phyloP scores from a whole-genome alignment of 2,797 vertebrate genomes.

The Betta splendens region DNA sequence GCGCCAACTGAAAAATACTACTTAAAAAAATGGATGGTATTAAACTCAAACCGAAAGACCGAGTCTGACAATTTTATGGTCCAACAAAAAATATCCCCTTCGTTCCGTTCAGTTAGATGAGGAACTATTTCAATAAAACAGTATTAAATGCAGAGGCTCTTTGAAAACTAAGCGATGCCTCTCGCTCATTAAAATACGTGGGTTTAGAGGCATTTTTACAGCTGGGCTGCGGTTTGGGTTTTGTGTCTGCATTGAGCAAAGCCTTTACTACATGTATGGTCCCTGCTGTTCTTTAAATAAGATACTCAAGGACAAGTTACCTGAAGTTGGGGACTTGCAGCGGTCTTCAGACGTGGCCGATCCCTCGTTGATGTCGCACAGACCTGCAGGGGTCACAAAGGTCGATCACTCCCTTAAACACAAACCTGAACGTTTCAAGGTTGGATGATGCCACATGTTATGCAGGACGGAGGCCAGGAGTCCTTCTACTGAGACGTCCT shows the following conservation, averaged over 20 bases:
- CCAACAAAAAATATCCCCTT: conserved; percentile 19
- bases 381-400: conserved; percentile 79
- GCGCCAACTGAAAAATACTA: conserved; percentile 17
- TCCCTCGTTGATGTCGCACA: conserved; percentile 96
- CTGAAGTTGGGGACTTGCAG: conserved; percentile 98
- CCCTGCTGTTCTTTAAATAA: background rate
- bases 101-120: conserved; percentile 38
- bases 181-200: conserved; percentile 6
- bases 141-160: conserved; percentile 11
- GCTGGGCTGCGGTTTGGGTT: conserved; percentile 11
- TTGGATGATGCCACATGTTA: background rate
- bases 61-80: conserved; percentile 23
- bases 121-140: conserved; percentile 39
- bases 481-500: background rate
- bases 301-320: conserved; percentile 82
- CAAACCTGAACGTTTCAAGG: too few relatives aligned
- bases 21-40: conserved; percentile 12
- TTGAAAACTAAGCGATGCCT: conserved; percentile 19
- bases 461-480: background rate
- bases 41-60: conserved; percentile 41
- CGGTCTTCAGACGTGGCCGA: conserved; percentile 92
- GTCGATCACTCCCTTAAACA: background rate
- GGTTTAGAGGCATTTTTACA: conserved; percentile 1
- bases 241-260: conserved; percentile 11
- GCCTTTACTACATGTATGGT: background rate